phyloP scores from a whole-genome alignment of 2,888 invertebrate genomes.

The Andrena trimmerana region DNA sequence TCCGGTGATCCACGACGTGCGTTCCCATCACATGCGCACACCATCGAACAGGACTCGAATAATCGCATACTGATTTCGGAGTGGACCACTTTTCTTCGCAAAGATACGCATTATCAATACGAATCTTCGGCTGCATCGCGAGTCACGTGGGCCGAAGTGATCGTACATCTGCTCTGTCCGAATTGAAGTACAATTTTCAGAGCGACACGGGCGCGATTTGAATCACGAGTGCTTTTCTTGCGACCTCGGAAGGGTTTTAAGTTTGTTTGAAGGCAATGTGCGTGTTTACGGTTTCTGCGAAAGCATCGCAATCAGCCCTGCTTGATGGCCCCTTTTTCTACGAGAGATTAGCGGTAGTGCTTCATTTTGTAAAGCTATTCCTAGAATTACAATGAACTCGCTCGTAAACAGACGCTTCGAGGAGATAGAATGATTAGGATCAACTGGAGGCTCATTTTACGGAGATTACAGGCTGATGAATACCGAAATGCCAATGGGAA shows the following conservation, averaged over 20 bases:
- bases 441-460: slow-evolving; percentile 8
- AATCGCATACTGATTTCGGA: slow-evolving; percentile 75
- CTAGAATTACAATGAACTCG: slow-evolving; percentile 49
- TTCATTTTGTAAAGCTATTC: slow-evolving; percentile 60
- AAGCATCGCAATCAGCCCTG: slow-evolving; percentile 72
- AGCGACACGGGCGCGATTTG: slow-evolving; percentile 16
- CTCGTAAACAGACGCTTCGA: slow-evolving; percentile 10
- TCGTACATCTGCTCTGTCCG: background rate
- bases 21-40: slow-evolving; percentile 69
- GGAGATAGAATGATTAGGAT: slow-evolving; percentile 11
- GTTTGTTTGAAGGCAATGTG: slow-evolving; percentile 58
- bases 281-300: slow-evolving; percentile 77
- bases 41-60: slow-evolving; percentile 72
- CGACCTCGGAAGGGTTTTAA: slow-evolving; percentile 18
- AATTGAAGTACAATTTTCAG: background rate
- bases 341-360: slow-evolving; percentile 54
- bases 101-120: background rate
- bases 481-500: background rate
- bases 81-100: slow-evolving; percentile 20
- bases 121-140: background rate
- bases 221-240: slow-evolving; percentile 17
- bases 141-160: background rate
- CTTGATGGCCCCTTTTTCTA: slow-evolving; percentile 71
- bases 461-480: slow-evolving; percentile 15
- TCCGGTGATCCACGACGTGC: slow-evolving; percentile 59